Conservation (phyloP, 2,113 vertebrate genomes). For the Equus przewalskii region DNA sequence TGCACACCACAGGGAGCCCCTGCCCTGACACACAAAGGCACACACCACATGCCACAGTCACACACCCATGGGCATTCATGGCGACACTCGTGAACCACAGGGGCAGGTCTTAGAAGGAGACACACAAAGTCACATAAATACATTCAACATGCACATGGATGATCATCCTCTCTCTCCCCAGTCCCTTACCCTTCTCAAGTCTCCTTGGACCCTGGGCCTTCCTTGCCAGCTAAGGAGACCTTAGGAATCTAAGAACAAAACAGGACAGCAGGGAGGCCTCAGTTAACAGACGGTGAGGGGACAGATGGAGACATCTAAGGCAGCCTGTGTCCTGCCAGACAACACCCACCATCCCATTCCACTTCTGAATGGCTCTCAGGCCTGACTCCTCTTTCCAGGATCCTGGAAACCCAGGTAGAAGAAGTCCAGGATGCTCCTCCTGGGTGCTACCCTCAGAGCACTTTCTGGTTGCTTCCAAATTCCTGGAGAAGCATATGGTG, state of each 20-base stretch:
- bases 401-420: neutral
- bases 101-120: constrained; percentile 34
- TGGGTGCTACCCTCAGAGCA: neutral
- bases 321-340: neutral
- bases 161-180: neutral
- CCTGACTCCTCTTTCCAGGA: neutral
- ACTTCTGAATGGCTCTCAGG: neutral
- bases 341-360: neutral
- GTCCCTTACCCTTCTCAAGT: neutral
- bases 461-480: constrained; percentile 38
- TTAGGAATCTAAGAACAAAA: constrained; percentile 1
- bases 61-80: constrained; percentile 26
- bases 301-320: neutral
- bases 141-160: neutral
- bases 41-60: constrained; percentile 45
- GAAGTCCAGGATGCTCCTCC: neutral
- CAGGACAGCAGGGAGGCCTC: neutral
- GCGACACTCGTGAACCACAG: neutral
- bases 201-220: neutral
- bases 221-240: neutral
- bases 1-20: constrained; percentile 59
- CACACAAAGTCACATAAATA: neutral
- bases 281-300: neutral
- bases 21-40: constrained; percentile 61
- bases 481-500: neutral